A percentile compares a stretch with the other conserved stretches of the same genome.
Evolutionary conservation across 2,888 invertebrate genomes (phyloP).

Genomic region (Selenia dentaria): DNA sequence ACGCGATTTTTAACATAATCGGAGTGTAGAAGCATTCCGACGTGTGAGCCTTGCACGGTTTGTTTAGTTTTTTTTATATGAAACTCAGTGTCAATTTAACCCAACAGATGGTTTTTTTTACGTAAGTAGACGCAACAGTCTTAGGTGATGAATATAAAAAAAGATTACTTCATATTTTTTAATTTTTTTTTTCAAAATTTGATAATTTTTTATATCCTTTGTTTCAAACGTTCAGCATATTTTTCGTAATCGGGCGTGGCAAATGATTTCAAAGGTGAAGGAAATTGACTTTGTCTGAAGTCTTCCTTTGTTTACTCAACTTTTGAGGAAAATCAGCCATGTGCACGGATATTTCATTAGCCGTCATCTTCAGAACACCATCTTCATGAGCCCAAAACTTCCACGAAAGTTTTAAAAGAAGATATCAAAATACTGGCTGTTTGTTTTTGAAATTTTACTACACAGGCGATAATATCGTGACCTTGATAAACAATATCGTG

Average conservation of each 20-base stretch:
- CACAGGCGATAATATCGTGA: conserved; percentile 10
- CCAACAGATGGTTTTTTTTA: too few species aligned
- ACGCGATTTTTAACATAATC: too few species aligned
- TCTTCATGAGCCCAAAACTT: conserved; percentile 6
- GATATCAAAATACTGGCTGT: conserved; percentile 5
- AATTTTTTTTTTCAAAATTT: too few species aligned
- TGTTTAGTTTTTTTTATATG: too few species aligned
- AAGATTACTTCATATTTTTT: too few species aligned
- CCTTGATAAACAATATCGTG: conserved; percentile 19
- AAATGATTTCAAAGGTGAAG: not conserved
- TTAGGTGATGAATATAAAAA: too few species aligned
- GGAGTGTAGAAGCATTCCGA: too few species aligned
- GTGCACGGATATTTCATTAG: not conserved
- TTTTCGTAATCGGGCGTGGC: not conserved
- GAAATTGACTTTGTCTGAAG: conserved; percentile 11
- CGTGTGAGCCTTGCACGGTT: too few species aligned
- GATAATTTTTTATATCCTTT: too few species aligned
- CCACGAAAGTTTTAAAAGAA: not conserved
- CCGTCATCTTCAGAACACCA: not conserved
- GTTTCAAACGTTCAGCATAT: too few species aligned
- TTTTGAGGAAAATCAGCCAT: conserved; percentile 6
- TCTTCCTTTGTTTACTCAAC: conserved; percentile 4
- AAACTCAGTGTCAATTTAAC: too few species aligned
- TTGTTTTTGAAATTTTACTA: conserved; percentile 13
- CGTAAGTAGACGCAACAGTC: too few species aligned